These are phyloP conservation scores for Podarcis lilfordi DNA, from an alignment of 2,797 vertebrate genomes.

Conservation along the genomic window DNA sequence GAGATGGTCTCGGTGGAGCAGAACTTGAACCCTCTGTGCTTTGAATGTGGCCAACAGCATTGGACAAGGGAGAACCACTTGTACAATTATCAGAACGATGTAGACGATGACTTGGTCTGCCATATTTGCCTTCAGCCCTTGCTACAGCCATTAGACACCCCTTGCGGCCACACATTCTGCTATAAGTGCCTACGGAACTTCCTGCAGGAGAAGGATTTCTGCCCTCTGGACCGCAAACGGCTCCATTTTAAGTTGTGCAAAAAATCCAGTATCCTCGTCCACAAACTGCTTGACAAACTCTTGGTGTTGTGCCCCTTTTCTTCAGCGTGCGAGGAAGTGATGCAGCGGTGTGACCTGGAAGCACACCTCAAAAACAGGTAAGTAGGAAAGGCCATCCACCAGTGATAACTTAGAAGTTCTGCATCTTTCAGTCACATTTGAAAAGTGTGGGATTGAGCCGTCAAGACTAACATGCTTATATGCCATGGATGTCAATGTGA, in stretches of 20 bases:
- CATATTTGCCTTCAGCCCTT: conserved; percentile 99
- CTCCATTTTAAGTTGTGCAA: conserved; percentile 94
- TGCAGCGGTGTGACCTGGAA: conserved; percentile 96
- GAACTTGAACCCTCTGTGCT: conserved; percentile 89
- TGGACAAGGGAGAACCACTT: conserved; percentile 95
- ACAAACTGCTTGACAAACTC: conserved; percentile 97
- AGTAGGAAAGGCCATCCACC: not conserved
- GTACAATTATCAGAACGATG: conserved; percentile 96
- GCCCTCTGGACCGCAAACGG: conserved; percentile 92
- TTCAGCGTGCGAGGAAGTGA: conserved; percentile 88
- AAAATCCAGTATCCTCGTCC: conserved; percentile 97
- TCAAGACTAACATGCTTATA: too few relatives aligned
- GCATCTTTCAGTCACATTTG: not conserved
- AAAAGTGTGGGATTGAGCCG: too few relatives aligned
- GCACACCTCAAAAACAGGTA: conserved; percentile 98
- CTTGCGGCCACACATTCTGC: conserved; percentile 98
- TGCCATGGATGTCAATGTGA: too few relatives aligned
- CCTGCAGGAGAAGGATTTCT: conserved; percentile 96
- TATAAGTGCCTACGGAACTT: conserved; percentile 97
- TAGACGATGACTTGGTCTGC: conserved; percentile 97
- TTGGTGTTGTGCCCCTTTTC: conserved; percentile 90
- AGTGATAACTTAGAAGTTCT: not conserved
- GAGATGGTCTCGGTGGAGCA: conserved; percentile 86
- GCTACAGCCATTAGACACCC: conserved; percentile 95
- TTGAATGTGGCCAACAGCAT: conserved; percentile 96